Base-by-base conservation (phyloP, 2,113 vertebrate species). In the Eurypyga helias region DNA sequence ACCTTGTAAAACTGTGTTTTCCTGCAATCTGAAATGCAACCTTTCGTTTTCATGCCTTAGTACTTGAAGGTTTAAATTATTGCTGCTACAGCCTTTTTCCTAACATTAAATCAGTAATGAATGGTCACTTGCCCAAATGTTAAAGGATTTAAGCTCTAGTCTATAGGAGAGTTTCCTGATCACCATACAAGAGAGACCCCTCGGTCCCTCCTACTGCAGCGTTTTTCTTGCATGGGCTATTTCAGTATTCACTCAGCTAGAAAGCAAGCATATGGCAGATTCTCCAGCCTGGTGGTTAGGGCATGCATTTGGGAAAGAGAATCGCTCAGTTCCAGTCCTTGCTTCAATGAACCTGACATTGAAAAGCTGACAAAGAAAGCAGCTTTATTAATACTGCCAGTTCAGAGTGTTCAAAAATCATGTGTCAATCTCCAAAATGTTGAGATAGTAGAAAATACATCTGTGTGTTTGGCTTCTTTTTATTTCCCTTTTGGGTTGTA, bases 271-370 rank as follows among this genome's bases (percentile, higher is more conserved):
- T 65, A 80, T 9, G 62, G 93, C 90, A 72, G 73, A 85, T 91
- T 79, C 91, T 95, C 33, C 91, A 87, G 94, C 89, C 72, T 17
- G 64, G 45, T 80, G 91, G 7, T 60, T 23, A 33, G 95, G 93
- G 81, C 19, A 43, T 33, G 73, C 87, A 23, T 82, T 65, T 69
- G 87, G 94, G 93, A 96, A 7, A 46, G 41, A 57, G 75, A 57
- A 77, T 73, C 1, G 0, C 82, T 95, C 84, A 1, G n/a, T 73
- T 94, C 78, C 95, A 62, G 52, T 71, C 87, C 90, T 49, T 90
- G 96, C 96, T 96, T 87, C 93, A 26, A 7, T 54, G 82, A 88
- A 73, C 54, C 92, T 91, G 95, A 93, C 96, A 91, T 17, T 83
- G 93, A 94, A 83, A 80, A 36, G 81, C 90, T 96, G 93, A 93